Percentiles rank a stretch among this genome's conserved stretches.
Conservation (phyloP, 2,113 vertebrate genomes). For the Arothron firmamentum region DNA sequence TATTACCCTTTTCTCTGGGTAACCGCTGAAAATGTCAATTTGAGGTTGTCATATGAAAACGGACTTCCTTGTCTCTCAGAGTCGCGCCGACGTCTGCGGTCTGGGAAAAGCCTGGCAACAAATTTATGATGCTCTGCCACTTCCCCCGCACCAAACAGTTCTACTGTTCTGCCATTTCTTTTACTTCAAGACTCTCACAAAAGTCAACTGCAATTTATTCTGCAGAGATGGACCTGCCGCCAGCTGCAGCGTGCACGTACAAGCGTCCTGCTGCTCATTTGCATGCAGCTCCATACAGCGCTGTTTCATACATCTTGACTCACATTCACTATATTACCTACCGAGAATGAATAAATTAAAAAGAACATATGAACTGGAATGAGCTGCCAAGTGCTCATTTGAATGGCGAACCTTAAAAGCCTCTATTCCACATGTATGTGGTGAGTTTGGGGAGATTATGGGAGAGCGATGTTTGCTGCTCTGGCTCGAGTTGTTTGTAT, state of each 20-base stretch:
- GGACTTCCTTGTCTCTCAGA: constrained; percentile 12
- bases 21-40: constrained; percentile 21
- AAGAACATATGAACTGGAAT: constrained; percentile 45
- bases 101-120: constrained; percentile 23
- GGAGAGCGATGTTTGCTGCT: too few species aligned
- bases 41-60: constrained; percentile 22
- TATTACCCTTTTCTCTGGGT: constrained; percentile 1
- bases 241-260: constrained; percentile 27
- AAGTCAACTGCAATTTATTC: constrained; percentile 70
- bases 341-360: constrained; percentile 45
- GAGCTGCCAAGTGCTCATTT: constrained; percentile 20
- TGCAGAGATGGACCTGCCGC: constrained; percentile 51
- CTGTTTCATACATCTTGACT: constrained; percentile 50
- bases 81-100: constrained; percentile 22
- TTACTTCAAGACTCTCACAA: constrained; percentile 67
- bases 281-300: constrained; percentile 37
- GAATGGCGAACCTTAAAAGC: constrained; percentile 24
- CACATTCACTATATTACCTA: constrained; percentile 26
- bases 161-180: constrained; percentile 44
- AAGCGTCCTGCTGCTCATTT: constrained; percentile 53
- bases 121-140: constrained; percentile 31
- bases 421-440: background rate
- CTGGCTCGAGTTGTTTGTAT: background rate
- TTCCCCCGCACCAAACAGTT: constrained; percentile 42
- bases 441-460: background rate